Conservation (phyloP, 2,113 vertebrate species). For the Macheiramphus alcinus region DNA sequence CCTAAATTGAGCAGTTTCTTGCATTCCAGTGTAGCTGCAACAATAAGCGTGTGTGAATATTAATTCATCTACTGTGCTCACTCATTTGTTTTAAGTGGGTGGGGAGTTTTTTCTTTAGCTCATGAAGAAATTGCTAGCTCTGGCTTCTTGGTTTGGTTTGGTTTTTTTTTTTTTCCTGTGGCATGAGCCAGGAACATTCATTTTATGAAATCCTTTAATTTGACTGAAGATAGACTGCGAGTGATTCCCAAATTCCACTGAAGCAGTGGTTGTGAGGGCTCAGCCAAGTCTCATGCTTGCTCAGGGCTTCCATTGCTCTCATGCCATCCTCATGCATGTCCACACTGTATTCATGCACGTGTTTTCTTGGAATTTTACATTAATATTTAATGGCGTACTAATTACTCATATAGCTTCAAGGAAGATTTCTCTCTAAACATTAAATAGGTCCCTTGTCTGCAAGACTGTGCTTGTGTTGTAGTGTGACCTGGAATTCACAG, state of each 20-base stretch:
- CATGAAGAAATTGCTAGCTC: not conserved
- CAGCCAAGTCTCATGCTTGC: not conserved
- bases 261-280: not conserved
- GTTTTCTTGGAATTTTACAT: slow-evolving; percentile 31
- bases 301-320: slow-evolving; percentile 9
- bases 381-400: slow-evolving; percentile 37
- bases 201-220: slow-evolving; percentile 48
- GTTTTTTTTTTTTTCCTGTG: not conserved
- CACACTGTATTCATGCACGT: not conserved
- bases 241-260: slow-evolving; percentile 39
- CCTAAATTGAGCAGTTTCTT: not conserved
- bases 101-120: not conserved
- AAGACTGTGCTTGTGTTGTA: slow-evolving; percentile 14
- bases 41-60: not conserved
- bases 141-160: not conserved
- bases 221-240: not conserved
- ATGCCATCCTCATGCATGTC: not conserved
- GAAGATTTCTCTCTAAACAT: not conserved
- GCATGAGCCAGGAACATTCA: slow-evolving; percentile 7
- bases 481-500: slow-evolving; percentile 24
- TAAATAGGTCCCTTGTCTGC: slow-evolving; percentile 18
- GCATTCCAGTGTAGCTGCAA: not conserved
- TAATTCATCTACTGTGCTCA: not conserved
- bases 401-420: slow-evolving; percentile 45
- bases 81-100: not conserved